Conservation (phyloP, 2,797 vertebrate genomes). For the Pygocentrus nattereri region DNA sequence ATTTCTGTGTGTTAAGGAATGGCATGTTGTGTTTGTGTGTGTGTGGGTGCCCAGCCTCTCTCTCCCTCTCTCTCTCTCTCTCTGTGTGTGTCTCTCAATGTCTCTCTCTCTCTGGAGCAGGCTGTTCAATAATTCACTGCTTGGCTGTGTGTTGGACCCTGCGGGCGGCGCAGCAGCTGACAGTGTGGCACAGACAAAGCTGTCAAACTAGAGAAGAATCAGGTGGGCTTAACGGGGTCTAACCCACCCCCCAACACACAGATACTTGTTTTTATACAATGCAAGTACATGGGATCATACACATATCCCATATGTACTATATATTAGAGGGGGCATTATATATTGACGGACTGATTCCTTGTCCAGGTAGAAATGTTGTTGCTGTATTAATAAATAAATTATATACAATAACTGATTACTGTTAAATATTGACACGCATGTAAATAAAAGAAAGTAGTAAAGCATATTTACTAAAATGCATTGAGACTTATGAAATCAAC, state of each 20-base stretch:
- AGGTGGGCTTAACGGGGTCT: conserved; percentile 65
- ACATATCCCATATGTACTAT: too few species aligned
- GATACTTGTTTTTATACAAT: conserved; percentile 3
- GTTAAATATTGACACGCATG: too few species aligned
- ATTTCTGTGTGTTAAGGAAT: conserved; percentile 46
- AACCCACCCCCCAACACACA: conserved; percentile 21
- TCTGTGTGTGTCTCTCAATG: conserved; percentile 36
- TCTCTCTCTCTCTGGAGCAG: conserved; percentile 61
- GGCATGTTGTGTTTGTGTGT: conserved; percentile 46
- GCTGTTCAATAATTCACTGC: conserved; percentile 79
- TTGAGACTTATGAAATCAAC: too few species aligned
- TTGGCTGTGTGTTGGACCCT: conserved; percentile 65
- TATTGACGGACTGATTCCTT: too few species aligned
- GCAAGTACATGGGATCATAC: background rate
- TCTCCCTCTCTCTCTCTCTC: conserved; percentile 6
- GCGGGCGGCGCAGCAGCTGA: conserved; percentile 73
- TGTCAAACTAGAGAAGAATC: conserved; percentile 72
- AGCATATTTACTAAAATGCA: too few species aligned
- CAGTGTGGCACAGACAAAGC: conserved; percentile 72
- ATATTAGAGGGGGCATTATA: too few species aligned
- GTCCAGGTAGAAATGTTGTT: too few species aligned
- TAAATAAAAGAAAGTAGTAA: too few species aligned
- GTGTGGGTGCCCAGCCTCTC: conserved; percentile 39
- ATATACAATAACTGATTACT: too few species aligned
- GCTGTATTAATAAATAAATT: too few species aligned